Percentiles rank a stretch among this genome's conserved stretches.
These are phyloP conservation scores for Listrodromus nycthemerus DNA, from an alignment of 2,888 invertebrate genomes.

Conservation along the genomic window DNA sequence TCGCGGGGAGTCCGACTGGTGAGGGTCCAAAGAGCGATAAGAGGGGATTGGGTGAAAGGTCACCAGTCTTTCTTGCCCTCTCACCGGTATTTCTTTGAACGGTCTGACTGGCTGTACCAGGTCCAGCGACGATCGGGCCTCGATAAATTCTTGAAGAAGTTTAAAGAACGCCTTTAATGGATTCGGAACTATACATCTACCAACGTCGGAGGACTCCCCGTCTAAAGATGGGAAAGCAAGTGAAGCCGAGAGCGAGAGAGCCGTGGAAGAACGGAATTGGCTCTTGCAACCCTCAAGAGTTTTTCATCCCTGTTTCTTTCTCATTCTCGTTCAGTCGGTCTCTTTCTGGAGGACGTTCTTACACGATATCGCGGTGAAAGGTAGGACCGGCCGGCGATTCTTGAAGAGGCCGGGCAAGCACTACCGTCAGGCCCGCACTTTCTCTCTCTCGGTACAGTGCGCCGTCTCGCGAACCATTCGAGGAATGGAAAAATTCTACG, in stretches of 20 bases:
- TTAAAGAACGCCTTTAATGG: conserved; percentile 74
- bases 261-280: conserved; percentile 47
- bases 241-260: conserved; percentile 40
- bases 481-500: conserved; percentile 59
- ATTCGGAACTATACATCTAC: conserved; percentile 73
- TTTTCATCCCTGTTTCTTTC: conserved; percentile 20
- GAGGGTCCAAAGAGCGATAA: conserved; percentile 7
- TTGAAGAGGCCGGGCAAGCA: conserved; percentile 61
- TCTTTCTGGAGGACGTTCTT: conserved; percentile 15
- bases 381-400: conserved; percentile 47
- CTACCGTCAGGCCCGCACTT: conserved; percentile 47
- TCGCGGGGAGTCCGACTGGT: not conserved
- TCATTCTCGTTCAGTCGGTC: not conserved
- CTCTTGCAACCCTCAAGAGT: conserved; percentile 41
- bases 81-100: conserved; percentile 26
- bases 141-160: conserved; percentile 73
- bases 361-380: conserved; percentile 45
- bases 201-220: conserved; percentile 54
- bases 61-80: not conserved
- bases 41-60: conserved; percentile 3
- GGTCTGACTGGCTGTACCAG: conserved; percentile 26
- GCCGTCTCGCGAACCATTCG: conserved; percentile 41
- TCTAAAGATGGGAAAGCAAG: conserved; percentile 51
- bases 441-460: conserved; percentile 27
- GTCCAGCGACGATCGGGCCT: conserved; percentile 67